A percentile compares a stretch with the other conserved stretches of the same genome.
These are phyloP conservation scores for Clavelina lepadiformis DNA, from an alignment of 23 tunicate species.

Conservation along the genomic window DNA sequence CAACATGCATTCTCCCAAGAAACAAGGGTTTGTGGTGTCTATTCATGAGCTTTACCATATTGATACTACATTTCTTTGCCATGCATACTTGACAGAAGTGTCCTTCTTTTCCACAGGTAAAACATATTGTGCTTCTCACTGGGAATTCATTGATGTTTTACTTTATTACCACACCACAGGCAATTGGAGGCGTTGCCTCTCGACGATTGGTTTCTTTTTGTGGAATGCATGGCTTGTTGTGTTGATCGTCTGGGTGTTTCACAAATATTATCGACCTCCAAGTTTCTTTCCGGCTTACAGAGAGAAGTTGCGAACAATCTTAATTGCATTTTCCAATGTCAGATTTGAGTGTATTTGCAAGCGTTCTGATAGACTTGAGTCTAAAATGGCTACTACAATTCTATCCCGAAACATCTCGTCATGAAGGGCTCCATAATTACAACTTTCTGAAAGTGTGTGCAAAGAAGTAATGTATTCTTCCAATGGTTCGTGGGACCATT, in stretches of 20 bases:
- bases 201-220: too few relatives aligned
- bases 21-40: neutral
- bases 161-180: slow-evolving; percentile 5
- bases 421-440: slow-evolving; percentile 2
- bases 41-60: too few relatives aligned
- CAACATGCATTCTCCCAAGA: neutral
- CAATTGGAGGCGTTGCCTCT: too few relatives aligned
- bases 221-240: too few relatives aligned
- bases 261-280: too few relatives aligned
- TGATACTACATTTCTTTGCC: too few relatives aligned
- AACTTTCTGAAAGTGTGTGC: neutral
- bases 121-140: neutral
- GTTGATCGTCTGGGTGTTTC: too few relatives aligned
- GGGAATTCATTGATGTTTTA: neutral
- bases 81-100: neutral
- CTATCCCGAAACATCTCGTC: slow-evolving; percentile 18
- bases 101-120: neutral
- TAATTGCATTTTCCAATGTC: slow-evolving; percentile 18
- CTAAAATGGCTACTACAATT: slow-evolving; percentile 6
- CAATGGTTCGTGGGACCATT: neutral
- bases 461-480: slow-evolving; percentile 5
- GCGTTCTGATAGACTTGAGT: slow-evolving; percentile 2
- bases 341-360: slow-evolving; percentile 16
- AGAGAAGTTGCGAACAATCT: slow-evolving; percentile 4
- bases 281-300: slow-evolving; percentile 5